Conservation (phyloP, 2,113 vertebrate species). For the Apaloderma vittatum region DNA sequence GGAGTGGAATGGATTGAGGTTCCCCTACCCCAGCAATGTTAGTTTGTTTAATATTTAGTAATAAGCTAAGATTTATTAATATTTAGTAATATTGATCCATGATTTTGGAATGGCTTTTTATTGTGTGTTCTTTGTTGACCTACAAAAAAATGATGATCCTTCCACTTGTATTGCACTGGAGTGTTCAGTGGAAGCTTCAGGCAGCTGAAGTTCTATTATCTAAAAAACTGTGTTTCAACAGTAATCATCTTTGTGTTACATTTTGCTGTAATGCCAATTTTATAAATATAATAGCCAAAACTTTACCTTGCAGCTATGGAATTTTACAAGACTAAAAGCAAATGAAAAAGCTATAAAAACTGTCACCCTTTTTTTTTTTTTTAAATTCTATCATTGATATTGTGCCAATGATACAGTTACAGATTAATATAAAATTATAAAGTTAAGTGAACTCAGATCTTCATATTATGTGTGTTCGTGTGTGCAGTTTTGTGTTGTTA, state of each 20-base stretch:
- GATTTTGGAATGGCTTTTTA: neutral
- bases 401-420: neutral
- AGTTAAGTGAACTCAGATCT: neutral
- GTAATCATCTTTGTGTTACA: constrained; percentile 39
- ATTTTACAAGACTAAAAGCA: constrained; percentile 38
- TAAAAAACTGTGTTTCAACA: constrained; percentile 27
- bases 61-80: no score
- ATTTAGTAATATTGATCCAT: neutral
- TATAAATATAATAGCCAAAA: constrained; percentile 60
- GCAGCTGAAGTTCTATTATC: neutral
- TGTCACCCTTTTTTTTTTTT: neutral
- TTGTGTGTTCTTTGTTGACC: neutral
- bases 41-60: no score
- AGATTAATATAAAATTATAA: neutral
- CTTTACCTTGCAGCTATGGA: constrained; percentile 51
- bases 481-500: neutral
- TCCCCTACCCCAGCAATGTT: no score
- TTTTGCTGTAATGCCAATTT: constrained; percentile 53
- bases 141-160: neutral
- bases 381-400: neutral
- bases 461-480: neutral
- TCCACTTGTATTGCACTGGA: neutral
- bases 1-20: no score
- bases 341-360: neutral
- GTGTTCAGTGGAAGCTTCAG: neutral